phyloP scores from a whole-genome alignment of 2,113 vertebrate genomes.

The Brienomyrus longianalis region DNA sequence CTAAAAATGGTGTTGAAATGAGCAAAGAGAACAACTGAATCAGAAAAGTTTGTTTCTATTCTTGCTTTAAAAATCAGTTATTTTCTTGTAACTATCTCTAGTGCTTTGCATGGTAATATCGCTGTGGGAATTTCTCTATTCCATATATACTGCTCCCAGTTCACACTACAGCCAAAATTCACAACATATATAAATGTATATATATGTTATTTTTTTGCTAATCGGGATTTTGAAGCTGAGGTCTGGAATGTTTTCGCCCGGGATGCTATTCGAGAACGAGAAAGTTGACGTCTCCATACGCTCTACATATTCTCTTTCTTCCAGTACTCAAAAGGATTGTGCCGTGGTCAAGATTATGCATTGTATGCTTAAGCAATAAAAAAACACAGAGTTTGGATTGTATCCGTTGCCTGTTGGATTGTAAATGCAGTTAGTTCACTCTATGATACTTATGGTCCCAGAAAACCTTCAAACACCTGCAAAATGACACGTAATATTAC shows the following conservation, averaged over 20 bases:
- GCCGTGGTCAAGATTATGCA: conserved; percentile 31
- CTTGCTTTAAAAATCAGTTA: conserved; percentile 30
- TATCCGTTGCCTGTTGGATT: conserved; percentile 7
- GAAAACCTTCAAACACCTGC: background rate
- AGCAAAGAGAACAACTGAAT: conserved; percentile 36
- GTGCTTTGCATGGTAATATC: conserved; percentile 61
- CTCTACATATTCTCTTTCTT: conserved; percentile 12
- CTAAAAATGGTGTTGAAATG: background rate
- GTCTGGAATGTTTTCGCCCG: background rate
- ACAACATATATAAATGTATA: background rate
- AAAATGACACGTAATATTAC: conserved; percentile 19
- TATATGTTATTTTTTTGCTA: conserved; percentile 1
- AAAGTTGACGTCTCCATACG: background rate
- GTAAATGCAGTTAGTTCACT: conserved; percentile 14
- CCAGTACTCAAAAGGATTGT: conserved; percentile 13
- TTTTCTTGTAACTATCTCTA: conserved; percentile 55
- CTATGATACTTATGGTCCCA: background rate
- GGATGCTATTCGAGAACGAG: background rate
- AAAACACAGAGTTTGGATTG: background rate
- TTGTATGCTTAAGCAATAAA: conserved; percentile 45
- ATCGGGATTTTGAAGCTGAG: background rate
- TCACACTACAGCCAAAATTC: background rate
- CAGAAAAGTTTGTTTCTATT: conserved; percentile 11
- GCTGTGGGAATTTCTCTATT: conserved; percentile 40
- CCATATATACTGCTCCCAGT: background rate